Evolutionary conservation across 1,140 invertebrate genomes (phyloP).

Genomic region (Aphelenchoides besseyi): DNA sequence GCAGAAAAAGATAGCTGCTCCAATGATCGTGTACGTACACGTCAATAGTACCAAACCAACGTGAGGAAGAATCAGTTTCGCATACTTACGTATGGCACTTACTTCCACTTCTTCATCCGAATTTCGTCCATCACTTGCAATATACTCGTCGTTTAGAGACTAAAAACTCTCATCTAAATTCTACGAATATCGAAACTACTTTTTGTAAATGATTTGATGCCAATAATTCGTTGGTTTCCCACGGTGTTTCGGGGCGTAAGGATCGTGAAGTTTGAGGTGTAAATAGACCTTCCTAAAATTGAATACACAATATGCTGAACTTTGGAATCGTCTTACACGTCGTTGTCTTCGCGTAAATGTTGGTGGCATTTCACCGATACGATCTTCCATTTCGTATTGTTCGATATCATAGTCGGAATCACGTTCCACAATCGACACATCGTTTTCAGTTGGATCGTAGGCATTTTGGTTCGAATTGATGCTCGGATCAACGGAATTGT

Average conservation of each 20-base stretch:
- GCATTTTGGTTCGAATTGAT: constrained; percentile 12
- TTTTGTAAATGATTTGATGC: constrained; percentile 30
- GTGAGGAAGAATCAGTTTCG: constrained; percentile 61
- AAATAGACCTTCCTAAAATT: constrained; percentile 47
- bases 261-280: constrained; percentile 25
- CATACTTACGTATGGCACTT: constrained; percentile 55
- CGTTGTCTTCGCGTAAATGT: constrained; percentile 46
- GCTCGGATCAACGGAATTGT: constrained; percentile 9
- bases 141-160: constrained; percentile 22
- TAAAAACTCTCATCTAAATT: constrained; percentile 21
- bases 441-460: constrained; percentile 37
- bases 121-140: background rate
- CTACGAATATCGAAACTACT: constrained; percentile 13
- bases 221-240: constrained; percentile 47
- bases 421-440: constrained; percentile 28
- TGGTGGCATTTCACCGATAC: constrained; percentile 51
- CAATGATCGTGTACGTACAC: constrained; percentile 58
- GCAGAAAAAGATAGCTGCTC: constrained; percentile 57
- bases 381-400: constrained; percentile 54
- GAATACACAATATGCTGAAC: constrained; percentile 4
- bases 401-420: constrained; percentile 51
- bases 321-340: constrained; percentile 29
- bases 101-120: constrained; percentile 50
- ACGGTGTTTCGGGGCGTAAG: constrained; percentile 34
- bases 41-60: constrained; percentile 59